A percentile compares a stretch with the other conserved stretches of the same genome.
Evolutionary conservation across 1,140 invertebrate species (phyloP).

Genomic region (Drosophila bocki): DNA sequence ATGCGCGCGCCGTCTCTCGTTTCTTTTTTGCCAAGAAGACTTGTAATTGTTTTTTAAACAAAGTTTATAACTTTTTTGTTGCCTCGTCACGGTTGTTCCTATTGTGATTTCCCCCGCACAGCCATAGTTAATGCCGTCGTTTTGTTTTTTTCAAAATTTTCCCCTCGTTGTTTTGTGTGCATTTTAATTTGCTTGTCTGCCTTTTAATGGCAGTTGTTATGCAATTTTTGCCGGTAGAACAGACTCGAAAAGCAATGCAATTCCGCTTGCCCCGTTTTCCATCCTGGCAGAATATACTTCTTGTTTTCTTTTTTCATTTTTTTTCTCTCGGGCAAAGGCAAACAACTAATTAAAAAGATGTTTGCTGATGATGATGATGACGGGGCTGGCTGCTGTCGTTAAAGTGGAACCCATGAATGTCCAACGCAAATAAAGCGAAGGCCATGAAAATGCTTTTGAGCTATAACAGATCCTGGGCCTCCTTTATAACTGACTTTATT

Average conservation of each 20-base stretch:
- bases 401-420: slow-evolving; percentile 33
- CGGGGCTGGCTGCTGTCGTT: slow-evolving; percentile 28
- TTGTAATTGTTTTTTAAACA: slow-evolving; percentile 79
- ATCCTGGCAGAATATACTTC: slow-evolving; percentile 13
- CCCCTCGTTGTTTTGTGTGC: slow-evolving; percentile 33
- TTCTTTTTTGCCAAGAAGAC: slow-evolving; percentile 2
- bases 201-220: slow-evolving; percentile 78
- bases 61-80: slow-evolving; percentile 76
- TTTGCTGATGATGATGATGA: slow-evolving; percentile 33
- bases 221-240: slow-evolving; percentile 61
- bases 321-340: slow-evolving; percentile 31
- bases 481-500: slow-evolving; percentile 5
- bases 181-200: slow-evolving; percentile 80
- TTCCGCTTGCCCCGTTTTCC: slow-evolving; percentile 19
- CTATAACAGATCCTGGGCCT: neutral
- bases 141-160: slow-evolving; percentile 30
- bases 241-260: slow-evolving; percentile 64
- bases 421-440: slow-evolving; percentile 18
- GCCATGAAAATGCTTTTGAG: slow-evolving; percentile 8
- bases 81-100: slow-evolving; percentile 41
- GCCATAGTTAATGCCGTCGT: slow-evolving; percentile 19
- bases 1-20: slow-evolving; percentile 26
- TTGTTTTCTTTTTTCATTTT: slow-evolving; percentile 15
- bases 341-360: slow-evolving; percentile 77
- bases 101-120: slow-evolving; percentile 25